phyloP scores from a whole-genome alignment of 2,113 vertebrate genomes.

The Takifugu bimaculatus region DNA sequence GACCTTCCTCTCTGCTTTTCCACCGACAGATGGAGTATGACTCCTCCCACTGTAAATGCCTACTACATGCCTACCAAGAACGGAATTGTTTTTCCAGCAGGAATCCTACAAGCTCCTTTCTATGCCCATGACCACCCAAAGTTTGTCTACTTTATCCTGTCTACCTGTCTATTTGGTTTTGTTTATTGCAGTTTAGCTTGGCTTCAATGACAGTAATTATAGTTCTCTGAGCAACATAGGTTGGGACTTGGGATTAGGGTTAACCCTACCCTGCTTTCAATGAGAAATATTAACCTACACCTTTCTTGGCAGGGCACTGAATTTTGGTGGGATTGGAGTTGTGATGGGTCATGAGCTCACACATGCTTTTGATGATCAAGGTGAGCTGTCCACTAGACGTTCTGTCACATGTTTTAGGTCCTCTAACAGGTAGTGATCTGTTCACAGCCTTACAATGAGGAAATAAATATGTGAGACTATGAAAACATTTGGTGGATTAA shows the following conservation, averaged over 20 bases:
- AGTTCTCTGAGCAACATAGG: too few species aligned
- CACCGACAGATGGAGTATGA: conserved; percentile 93
- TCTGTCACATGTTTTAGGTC: background rate
- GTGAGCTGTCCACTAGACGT: conserved; percentile 64
- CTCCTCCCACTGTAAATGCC: conserved; percentile 95
- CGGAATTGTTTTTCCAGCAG: conserved; percentile 94
- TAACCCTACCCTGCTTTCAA: too few species aligned
- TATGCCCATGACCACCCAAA: conserved; percentile 92
- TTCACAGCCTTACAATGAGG: background rate
- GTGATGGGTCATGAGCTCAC: conserved; percentile 99
- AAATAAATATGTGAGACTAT: background rate
- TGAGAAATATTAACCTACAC: too few species aligned
- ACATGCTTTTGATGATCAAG: conserved; percentile 97
- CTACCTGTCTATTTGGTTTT: conserved; percentile 1
- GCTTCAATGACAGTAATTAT: too few species aligned
- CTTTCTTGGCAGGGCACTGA: conserved; percentile 81
- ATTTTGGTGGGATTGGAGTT: conserved; percentile 95
- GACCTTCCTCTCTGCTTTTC: conserved; percentile 5
- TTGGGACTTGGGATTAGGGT: background rate
- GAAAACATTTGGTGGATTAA: background rate
- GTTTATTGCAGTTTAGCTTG: background rate
- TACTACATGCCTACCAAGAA: conserved; percentile 99
- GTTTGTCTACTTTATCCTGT: conserved; percentile 72
- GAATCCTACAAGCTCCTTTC: conserved; percentile 97
- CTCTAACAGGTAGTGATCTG: background rate